Percentiles rank a stretch among this genome's conserved stretches.
These are phyloP conservation scores for Elegia similella DNA, from an alignment of 2,888 invertebrate genomes.

Conservation along the genomic window DNA sequence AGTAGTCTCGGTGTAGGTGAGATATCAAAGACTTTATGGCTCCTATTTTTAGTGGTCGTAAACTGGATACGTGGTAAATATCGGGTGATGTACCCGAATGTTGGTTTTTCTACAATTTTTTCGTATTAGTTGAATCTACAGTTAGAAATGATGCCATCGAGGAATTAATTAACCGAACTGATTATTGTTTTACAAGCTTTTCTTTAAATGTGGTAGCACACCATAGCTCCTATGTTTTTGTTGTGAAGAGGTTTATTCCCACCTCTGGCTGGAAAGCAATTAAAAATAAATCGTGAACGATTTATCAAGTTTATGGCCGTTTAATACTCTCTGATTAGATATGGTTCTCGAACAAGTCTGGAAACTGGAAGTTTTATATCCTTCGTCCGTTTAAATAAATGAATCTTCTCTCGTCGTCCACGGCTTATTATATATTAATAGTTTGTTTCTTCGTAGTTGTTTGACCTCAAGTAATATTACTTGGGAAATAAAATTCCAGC, in stretches of 20 bases:
- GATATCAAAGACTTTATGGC: conserved; percentile 8
- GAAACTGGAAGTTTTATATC: not conserved
- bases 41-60: not conserved
- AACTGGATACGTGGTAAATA: not conserved
- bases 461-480: too few species aligned
- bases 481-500: too few species aligned
- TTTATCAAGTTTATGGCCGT: conserved; percentile 11
- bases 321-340: conserved; percentile 4
- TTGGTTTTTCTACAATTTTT: too few species aligned
- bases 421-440: not conserved
- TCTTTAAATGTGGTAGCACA: not conserved
- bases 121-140: too few species aligned
- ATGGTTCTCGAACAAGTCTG: conserved; percentile 2
- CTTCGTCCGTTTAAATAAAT: not conserved
- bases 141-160: too few species aligned
- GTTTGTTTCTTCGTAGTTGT: too few species aligned
- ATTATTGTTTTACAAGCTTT: too few species aligned
- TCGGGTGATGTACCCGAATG: not conserved
- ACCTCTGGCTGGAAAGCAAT: conserved; percentile 8
- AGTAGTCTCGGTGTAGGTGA: not conserved
- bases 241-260: not conserved
- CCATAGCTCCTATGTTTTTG: not conserved
- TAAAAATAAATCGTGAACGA: conserved; percentile 11
- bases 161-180: too few species aligned
- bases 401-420: not conserved